Evolutionary conservation across 2,797 vertebrate species (phyloP).

Genomic region (Neomorphus geoffroyi): DNA sequence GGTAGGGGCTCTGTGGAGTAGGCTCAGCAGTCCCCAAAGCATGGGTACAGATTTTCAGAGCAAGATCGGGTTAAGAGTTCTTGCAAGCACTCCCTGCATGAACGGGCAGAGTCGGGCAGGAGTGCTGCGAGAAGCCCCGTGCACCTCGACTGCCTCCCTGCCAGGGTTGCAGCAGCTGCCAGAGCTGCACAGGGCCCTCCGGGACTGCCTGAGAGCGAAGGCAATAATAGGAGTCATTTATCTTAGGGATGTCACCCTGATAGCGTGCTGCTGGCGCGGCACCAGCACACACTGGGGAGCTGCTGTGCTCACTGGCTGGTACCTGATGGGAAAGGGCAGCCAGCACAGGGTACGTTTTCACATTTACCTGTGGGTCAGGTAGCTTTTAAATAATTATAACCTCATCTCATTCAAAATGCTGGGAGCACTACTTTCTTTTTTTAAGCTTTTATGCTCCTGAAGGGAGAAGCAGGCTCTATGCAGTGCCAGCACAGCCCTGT

Average conservation of each 20-base stretch:
- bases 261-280: background rate
- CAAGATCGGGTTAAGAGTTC: background rate
- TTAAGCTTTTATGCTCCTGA: background rate
- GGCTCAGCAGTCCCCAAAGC: background rate
- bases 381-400: background rate
- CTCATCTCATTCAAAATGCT: background rate
- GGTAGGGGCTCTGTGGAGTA: background rate
- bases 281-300: accelerated
- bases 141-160: accelerated
- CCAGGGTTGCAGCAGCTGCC: background rate
- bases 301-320: background rate
- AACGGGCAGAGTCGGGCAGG: background rate
- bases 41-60: accelerated
- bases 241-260: background rate
- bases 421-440: background rate
- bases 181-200: background rate
- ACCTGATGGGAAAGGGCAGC: background rate
- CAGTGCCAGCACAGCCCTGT: background rate
- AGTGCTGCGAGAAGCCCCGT: background rate
- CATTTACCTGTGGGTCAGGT: accelerated
- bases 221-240: background rate
- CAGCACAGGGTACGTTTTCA: background rate
- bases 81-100: background rate
- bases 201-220: background rate
- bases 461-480: background rate